Evolutionary conservation across 2,113 vertebrate species (phyloP).

Genomic region (Rhinoptilus africanus): DNA sequence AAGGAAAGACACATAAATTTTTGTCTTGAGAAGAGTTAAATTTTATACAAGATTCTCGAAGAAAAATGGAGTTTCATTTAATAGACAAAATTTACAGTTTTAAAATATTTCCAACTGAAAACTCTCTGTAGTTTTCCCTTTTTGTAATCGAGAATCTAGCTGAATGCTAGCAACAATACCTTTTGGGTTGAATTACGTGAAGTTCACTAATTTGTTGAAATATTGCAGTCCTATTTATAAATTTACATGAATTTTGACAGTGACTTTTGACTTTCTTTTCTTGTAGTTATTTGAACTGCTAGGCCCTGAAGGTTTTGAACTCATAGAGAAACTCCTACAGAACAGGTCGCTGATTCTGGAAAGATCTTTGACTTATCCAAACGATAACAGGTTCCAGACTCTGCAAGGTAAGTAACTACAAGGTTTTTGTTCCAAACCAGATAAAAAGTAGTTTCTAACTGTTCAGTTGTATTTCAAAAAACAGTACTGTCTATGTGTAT

Average conservation of each 20-base stretch:
- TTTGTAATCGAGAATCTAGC: background rate
- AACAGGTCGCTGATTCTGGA: constrained; percentile 84
- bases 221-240: background rate
- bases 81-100: background rate
- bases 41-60: background rate
- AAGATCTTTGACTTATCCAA: constrained; percentile 74
- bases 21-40: background rate
- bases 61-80: background rate
- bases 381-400: constrained; percentile 76
- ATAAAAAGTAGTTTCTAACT: background rate
- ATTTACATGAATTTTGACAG: background rate
- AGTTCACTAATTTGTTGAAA: background rate
- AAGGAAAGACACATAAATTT: background rate
- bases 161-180: background rate
- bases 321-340: constrained; percentile 92
- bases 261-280: background rate
- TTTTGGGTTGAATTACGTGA: background rate
- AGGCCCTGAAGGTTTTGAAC: constrained; percentile 91
- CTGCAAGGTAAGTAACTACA: constrained; percentile 79
- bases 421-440: background rate
- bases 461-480: background rate
- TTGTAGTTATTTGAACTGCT: constrained; percentile 92
- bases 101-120: background rate
- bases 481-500: background rate
- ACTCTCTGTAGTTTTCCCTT: background rate